These are phyloP conservation scores for Trigoniulus corallinus DNA, from an alignment of 1,140 invertebrate species.

Conservation along the genomic window DNA sequence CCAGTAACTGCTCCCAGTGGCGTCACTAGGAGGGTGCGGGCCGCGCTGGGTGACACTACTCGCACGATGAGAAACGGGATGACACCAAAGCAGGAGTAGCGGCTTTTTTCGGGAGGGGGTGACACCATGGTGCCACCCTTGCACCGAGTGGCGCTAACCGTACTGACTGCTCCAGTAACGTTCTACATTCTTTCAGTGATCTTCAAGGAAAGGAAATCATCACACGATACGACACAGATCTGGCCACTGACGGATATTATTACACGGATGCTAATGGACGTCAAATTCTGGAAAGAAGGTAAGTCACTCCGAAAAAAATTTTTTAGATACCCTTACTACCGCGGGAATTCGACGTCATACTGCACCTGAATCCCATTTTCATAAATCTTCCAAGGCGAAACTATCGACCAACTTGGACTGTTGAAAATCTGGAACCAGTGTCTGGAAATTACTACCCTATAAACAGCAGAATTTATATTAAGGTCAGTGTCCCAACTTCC, in stretches of 20 bases:
- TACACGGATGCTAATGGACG: slow-evolving; percentile 91
- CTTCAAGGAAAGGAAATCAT: slow-evolving; percentile 65
- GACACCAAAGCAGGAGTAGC: too few species aligned
- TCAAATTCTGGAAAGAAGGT: slow-evolving; percentile 55
- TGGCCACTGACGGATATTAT: slow-evolving; percentile 49
- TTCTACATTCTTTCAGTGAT: slow-evolving; percentile 35
- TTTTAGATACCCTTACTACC: neutral
- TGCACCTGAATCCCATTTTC: neutral
- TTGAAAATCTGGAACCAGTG: slow-evolving; percentile 40
- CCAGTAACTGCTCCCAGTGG: too few species aligned
- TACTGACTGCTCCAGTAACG: neutral
- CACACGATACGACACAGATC: slow-evolving; percentile 37
- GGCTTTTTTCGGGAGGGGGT: too few species aligned
- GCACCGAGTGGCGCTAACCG: too few species aligned
- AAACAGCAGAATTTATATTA: slow-evolving; percentile 58
- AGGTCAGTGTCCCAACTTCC: slow-evolving; percentile 23
- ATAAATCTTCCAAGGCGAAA: slow-evolving; percentile 29
- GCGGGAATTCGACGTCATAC: neutral
- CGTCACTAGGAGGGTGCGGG: too few species aligned
- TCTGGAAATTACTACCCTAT: slow-evolving; percentile 89
- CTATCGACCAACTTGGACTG: slow-evolving; percentile 52
- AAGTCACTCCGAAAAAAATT: neutral
- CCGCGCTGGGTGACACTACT: too few species aligned
- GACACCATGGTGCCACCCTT: too few species aligned
- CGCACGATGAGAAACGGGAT: too few species aligned